phyloP scores from a whole-genome alignment of 1,140 invertebrate species.

The Tetraneura akinire region DNA sequence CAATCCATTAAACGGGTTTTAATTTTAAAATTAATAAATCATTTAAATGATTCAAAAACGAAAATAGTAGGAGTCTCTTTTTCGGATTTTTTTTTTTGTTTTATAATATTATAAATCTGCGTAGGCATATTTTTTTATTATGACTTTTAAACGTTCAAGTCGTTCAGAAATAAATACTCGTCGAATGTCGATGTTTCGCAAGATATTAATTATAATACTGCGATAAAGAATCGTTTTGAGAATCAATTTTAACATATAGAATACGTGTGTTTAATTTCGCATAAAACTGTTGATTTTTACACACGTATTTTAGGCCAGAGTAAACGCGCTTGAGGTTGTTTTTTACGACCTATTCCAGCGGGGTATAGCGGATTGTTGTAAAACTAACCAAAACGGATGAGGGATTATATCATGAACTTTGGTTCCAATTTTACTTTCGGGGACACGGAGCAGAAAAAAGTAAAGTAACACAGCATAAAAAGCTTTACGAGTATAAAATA shows the following conservation, averaged over 20 bases:
- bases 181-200: background rate
- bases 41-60: conserved; percentile 1
- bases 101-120: background rate
- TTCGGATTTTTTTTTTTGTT: background rate
- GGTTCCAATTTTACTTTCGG: conserved; percentile 29
- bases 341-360: conserved; percentile 19
- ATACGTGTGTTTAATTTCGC: conserved; percentile 22
- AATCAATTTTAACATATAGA: too few species aligned
- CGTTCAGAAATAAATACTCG: background rate
- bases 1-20: conserved; percentile 24
- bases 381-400: conserved; percentile 41
- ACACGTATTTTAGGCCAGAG: background rate
- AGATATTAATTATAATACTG: background rate
- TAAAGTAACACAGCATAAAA: conserved; percentile 37
- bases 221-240: background rate
- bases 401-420: conserved; percentile 37
- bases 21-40: conserved; percentile 31
- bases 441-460: conserved; percentile 1
- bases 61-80: background rate
- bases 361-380: conserved; percentile 8
- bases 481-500: conserved; percentile 44
- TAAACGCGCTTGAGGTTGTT: conserved; percentile 10
- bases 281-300: conserved; percentile 41
- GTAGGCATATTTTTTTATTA: background rate
- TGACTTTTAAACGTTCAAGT: background rate